These are phyloP conservation scores for Dolichoris vasculosae DNA, from an alignment of 1,140 invertebrate genomes.

Conservation along the genomic window DNA sequence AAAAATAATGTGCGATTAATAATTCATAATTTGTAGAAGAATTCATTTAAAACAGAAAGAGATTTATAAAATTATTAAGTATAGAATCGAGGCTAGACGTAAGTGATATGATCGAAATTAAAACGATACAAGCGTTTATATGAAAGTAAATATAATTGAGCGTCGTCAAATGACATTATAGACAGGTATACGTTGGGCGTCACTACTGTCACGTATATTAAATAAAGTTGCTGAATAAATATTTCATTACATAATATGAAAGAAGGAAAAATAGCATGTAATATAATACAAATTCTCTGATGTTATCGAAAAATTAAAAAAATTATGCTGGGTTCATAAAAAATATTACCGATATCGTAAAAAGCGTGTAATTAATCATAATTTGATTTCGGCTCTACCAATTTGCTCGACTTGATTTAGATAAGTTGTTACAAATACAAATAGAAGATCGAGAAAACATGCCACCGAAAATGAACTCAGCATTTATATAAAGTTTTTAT, in stretches of 20 bases:
- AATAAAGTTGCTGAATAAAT: not conserved
- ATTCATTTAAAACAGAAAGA: constrained; percentile 13
- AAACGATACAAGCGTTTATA: constrained; percentile 16
- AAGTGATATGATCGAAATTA: not conserved
- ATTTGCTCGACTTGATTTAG: constrained; percentile 15
- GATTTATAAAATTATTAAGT: not conserved
- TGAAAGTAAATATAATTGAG: constrained; percentile 38
- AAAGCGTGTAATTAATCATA: constrained; percentile 34
- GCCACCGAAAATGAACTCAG: not conserved
- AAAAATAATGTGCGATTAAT: constrained; percentile 11
- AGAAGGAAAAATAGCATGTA: constrained; percentile 34
- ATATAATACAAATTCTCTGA: constrained; percentile 33
- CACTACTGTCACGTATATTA: not conserved
- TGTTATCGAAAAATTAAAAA: constrained; percentile 29
- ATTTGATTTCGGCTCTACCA: constrained; percentile 14
- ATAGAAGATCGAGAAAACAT: not conserved
- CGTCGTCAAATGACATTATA: not conserved
- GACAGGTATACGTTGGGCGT: not conserved
- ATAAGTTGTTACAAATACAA: constrained; percentile 5
- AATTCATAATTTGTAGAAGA: constrained; percentile 16
- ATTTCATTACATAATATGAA: constrained; percentile 21
- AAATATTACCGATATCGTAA: not conserved
- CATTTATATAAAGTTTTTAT: constrained; percentile 34
- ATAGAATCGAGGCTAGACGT: constrained; percentile 5
- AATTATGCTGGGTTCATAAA: constrained; percentile 27